Evolutionary conservation across 1,140 invertebrate genomes (phyloP), one percentile per base, ranked within the genome.

Genomic region (Eurosta solidaginis): DNA sequence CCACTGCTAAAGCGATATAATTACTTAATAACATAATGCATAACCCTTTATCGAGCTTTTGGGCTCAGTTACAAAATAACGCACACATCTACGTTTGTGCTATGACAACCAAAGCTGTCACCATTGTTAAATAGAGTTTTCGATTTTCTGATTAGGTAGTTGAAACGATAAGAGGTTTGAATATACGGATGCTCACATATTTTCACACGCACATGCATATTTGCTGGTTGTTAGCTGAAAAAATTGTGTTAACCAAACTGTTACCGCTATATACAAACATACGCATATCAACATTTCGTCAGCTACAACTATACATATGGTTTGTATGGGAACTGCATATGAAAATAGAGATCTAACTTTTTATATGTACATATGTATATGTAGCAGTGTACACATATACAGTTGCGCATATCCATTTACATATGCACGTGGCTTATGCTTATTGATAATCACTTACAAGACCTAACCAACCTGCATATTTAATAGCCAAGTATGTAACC

Each of bases 401-500:
- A 47, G 6, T 17, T 17, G n/a, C n/a, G n/a, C 45, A 3, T 6
- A 47, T 47, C 3, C 14, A 47, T 10, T 17, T 12, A 3, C 3
- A 17, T 47, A 47, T 12, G 45, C 45, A 47, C 40, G 36, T 40
- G 59, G 7, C 27, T n/a, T 33, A 9, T 6, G n/a, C 12, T 68
- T 68, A 68, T 68, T 68, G 59, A 42, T 68, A 68, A 68, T n/a
- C 27, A 68, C 33, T 68, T 68, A 68, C 59, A 68, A 17, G 14
- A 20, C n/a, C 33, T 20, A 22, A 40, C 59, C 33, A 68, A 68
- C 14, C 59, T n/a, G n/a, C n/a, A n/a, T n/a, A n/a, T n/a, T n/a
- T n/a, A n/a, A n/a, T n/a, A 36, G 20, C 25, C 33, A 68, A 36
- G 33, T 36, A 68, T 22, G 29, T 20, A 68, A 40, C 17, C 33